Percentiles rank a stretch among this genome's conserved stretches.
Evolutionary conservation across 2,113 vertebrate genomes (phyloP).

Genomic region (Indicator indicator): DNA sequence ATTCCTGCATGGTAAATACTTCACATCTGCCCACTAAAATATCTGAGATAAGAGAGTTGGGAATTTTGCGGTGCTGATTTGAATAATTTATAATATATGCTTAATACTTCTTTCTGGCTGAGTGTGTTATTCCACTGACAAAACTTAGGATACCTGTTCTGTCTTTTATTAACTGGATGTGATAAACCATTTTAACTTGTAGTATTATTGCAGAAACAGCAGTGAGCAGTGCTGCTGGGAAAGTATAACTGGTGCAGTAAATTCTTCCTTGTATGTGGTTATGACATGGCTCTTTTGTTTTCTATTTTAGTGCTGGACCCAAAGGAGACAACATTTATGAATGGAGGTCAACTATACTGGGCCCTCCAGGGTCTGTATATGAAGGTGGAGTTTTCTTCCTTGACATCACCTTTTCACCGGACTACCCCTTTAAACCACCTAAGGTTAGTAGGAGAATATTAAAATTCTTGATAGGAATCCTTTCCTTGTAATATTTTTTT

Average conservation of each 20-base stretch:
- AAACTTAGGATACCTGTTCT: neutral
- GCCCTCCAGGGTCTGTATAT: slow-evolving; percentile 96
- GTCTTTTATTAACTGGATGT: neutral
- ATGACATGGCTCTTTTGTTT: slow-evolving; percentile 69
- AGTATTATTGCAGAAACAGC: neutral
- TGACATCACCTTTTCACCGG: slow-evolving; percentile 98
- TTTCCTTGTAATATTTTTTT: neutral
- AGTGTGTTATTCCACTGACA: neutral
- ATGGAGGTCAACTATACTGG: slow-evolving; percentile 99
- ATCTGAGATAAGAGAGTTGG: neutral
- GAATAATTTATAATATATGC: slow-evolving; percentile 51
- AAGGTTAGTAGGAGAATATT: slow-evolving; percentile 85
- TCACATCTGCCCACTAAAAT: slow-evolving; percentile 13
- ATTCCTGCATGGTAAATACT: neutral
- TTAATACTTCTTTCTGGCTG: slow-evolving; percentile 17
- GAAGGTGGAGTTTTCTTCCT: slow-evolving; percentile 99
- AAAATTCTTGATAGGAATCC: neutral
- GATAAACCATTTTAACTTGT: neutral
- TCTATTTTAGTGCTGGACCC: slow-evolving; percentile 91
- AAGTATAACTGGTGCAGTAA: slow-evolving; percentile 6
- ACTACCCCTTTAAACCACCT: slow-evolving; percentile 99
- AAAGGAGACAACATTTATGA: slow-evolving; percentile 99
- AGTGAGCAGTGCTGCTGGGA: neutral
- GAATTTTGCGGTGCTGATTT: slow-evolving; percentile 30
- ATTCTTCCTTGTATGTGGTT: slow-evolving; percentile 33